These are phyloP conservation scores for Laupala kohalensis DNA, from an alignment of 1,140 invertebrate species.

Conservation along the genomic window DNA sequence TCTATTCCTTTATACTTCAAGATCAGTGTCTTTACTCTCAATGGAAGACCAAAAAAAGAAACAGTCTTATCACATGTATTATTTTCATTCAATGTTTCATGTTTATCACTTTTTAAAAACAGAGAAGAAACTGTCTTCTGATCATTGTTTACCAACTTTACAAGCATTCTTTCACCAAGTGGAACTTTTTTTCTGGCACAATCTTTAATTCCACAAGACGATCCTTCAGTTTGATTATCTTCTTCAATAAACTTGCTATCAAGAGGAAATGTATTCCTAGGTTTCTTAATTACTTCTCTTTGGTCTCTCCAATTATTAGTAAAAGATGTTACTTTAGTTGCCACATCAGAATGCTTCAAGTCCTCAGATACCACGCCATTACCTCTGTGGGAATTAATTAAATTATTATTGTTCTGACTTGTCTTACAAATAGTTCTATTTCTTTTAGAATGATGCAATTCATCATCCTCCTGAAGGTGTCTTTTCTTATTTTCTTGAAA, in stretches of 20 bases:
- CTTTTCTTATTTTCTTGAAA: background rate
- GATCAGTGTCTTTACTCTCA: slow-evolving; percentile 46
- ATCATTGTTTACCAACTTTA: slow-evolving; percentile 23
- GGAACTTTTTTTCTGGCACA: background rate
- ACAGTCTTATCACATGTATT: slow-evolving; percentile 29
- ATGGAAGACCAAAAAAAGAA: slow-evolving; percentile 58
- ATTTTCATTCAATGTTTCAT: background rate
- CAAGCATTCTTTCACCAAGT: slow-evolving; percentile 18
- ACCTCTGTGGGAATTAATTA: background rate
- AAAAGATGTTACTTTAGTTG: background rate
- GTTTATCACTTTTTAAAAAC: slow-evolving; percentile 9
- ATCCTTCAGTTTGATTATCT: background rate
- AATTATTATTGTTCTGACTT: background rate
- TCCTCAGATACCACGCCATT: background rate
- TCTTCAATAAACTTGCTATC: background rate
- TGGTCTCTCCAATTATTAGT: background rate
- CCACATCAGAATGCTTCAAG: background rate
- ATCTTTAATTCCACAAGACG: background rate
- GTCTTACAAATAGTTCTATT: background rate
- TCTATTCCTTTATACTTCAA: slow-evolving; percentile 50
- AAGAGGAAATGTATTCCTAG: background rate
- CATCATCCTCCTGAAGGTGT: background rate
- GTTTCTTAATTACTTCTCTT: background rate
- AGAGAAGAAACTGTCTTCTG: slow-evolving; percentile 16
- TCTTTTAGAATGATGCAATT: background rate